These are phyloP conservation scores for Drosophila simulans DNA, from an alignment of 1,140 invertebrate genomes.

Conservation along the genomic window DNA sequence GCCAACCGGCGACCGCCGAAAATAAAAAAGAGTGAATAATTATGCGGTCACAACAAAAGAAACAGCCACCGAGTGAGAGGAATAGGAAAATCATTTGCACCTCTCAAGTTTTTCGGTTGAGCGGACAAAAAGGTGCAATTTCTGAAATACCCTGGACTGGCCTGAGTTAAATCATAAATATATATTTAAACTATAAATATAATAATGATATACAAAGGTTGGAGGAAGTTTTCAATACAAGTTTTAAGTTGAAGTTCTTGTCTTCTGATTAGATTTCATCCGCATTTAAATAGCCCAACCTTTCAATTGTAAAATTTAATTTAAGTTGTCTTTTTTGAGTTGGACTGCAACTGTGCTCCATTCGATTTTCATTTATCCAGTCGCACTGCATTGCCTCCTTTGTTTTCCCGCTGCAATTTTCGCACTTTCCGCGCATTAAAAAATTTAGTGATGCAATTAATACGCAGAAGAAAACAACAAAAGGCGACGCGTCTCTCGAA, in stretches of 20 bases:
- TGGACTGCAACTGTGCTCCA: slow-evolving; percentile 50
- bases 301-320: not conserved
- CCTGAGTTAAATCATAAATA: not conserved
- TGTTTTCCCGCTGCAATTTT: slow-evolving; percentile 70
- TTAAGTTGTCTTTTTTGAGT: slow-evolving; percentile 3
- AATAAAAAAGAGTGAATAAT: slow-evolving; percentile 73
- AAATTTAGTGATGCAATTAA: slow-evolving; percentile 81
- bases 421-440: slow-evolving; percentile 79
- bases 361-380: slow-evolving; percentile 58
- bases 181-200: no score
- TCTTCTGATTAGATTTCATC: no score
- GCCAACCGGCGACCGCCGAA: slow-evolving; percentile 39
- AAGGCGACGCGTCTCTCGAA: slow-evolving; percentile 10
- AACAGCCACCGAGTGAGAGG: slow-evolving; percentile 28
- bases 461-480: slow-evolving; percentile 61
- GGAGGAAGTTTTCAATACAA: not conserved
- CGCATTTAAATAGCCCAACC: no score
- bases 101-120: slow-evolving; percentile 58
- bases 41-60: slow-evolving; percentile 53
- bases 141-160: slow-evolving; percentile 12
- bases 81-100: slow-evolving; percentile 66
- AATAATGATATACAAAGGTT: not conserved
- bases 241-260: no score
- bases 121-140: slow-evolving; percentile 28
- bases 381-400: slow-evolving; percentile 36